Conservation (phyloP, 2,888 invertebrate genomes). For the Poecilobothrus nobilitatus region DNA sequence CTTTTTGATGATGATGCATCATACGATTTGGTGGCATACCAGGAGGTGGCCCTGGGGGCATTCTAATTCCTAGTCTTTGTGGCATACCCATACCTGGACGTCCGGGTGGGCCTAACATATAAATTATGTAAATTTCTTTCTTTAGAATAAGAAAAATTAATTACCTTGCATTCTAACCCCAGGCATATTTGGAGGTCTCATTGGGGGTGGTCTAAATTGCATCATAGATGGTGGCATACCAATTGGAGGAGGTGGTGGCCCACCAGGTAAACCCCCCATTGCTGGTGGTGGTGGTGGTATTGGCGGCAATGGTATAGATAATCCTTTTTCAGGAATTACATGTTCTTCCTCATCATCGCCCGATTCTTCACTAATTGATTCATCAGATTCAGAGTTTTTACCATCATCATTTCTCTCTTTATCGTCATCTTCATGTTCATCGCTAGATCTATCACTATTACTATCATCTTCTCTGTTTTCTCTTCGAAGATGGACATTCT, state of each 20-base stretch:
- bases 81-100: conserved; percentile 53
- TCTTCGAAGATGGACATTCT: conserved; percentile 66
- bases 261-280: conserved; percentile 39
- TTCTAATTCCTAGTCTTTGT: conserved; percentile 50
- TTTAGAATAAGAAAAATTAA: not conserved
- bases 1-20: conserved; percentile 42
- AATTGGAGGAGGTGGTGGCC: conserved; percentile 48
- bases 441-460: conserved; percentile 25
- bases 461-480: conserved; percentile 52
- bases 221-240: conserved; percentile 46
- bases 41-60: conserved; percentile 60
- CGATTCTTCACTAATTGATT: conserved; percentile 14
- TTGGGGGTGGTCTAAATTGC: conserved; percentile 49
- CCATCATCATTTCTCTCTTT: conserved; percentile 26
- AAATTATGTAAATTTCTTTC: not conserved
- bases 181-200: conserved; percentile 50
- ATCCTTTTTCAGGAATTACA: not conserved
- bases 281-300: conserved; percentile 33
- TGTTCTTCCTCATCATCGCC: conserved; percentile 13
- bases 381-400: conserved; percentile 22
- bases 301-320: conserved; percentile 28
- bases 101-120: conserved; percentile 47
- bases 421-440: conserved; percentile 22
- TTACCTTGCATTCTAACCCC: conserved; percentile 48
- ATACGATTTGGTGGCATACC: conserved; percentile 51